Percentiles rank a stretch among this genome's conserved stretches.
Conservation (phyloP, 2,888 invertebrate genomes). For the Eledone cirrhosa region DNA sequence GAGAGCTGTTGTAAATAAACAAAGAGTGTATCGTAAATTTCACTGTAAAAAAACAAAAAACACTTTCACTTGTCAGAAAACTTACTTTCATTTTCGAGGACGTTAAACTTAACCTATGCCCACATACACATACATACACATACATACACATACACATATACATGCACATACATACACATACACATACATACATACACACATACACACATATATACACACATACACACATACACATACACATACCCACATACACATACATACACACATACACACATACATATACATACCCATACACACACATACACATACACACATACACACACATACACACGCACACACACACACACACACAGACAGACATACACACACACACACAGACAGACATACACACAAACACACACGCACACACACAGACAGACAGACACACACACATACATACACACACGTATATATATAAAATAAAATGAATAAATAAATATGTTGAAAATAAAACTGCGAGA, state of each 20-base stretch:
- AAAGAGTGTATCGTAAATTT: too few relatives aligned
- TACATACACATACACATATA: too few relatives aligned
- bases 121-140: too few relatives aligned
- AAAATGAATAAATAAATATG: too few relatives aligned
- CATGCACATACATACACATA: too few relatives aligned
- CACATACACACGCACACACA: neutral
- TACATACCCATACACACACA: neutral
- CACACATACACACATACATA: neutral
- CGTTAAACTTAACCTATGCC: too few relatives aligned
- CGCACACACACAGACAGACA: neutral
- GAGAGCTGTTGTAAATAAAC: too few relatives aligned
- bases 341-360: neutral
- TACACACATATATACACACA: neutral
- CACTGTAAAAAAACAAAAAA: too few relatives aligned
- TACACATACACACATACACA: neutral
- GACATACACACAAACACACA: too few relatives aligned
- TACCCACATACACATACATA: neutral
- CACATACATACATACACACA: neutral
- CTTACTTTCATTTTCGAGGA: too few relatives aligned
- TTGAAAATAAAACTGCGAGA: too few relatives aligned
- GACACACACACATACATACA: neutral
- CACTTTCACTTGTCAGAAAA: too few relatives aligned
- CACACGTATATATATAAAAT: neutral
- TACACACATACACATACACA: neutral
- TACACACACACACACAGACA: neutral